These are phyloP conservation scores for Haemorhous mexicanus DNA, from an alignment of 2,113 vertebrate genomes.

Conservation along the genomic window DNA sequence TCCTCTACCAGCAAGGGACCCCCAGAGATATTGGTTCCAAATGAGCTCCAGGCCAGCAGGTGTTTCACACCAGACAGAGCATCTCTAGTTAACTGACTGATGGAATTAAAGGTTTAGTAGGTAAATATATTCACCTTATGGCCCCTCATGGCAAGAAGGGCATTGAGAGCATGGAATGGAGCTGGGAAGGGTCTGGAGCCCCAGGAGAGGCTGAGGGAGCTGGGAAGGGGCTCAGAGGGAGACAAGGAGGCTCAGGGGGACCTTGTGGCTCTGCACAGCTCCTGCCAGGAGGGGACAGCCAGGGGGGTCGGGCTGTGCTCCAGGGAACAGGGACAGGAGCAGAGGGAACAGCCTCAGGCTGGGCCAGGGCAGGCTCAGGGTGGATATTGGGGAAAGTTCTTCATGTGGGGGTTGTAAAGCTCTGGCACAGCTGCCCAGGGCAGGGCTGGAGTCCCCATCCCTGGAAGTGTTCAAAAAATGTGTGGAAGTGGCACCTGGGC, in stretches of 20 bases:
- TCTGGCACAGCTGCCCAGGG: background rate
- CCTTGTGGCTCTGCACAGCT: background rate
- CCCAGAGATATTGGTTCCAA: background rate
- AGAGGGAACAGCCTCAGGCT: background rate
- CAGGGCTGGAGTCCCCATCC: background rate
- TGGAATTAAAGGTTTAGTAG: background rate
- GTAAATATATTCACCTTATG: background rate
- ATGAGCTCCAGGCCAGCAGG: background rate
- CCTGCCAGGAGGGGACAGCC: background rate
- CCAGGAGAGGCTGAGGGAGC: background rate
- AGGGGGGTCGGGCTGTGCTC: accelerated
- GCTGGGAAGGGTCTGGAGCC: background rate
- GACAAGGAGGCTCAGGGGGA: background rate
- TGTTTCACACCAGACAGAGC: background rate
- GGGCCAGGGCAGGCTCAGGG: background rate
- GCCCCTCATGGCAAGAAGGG: background rate
- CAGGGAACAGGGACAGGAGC: background rate
- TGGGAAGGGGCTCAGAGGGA: background rate
- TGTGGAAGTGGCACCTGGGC: background rate
- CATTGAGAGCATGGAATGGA: background rate
- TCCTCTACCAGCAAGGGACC: accelerated
- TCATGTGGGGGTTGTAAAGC: background rate
- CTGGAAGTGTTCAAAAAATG: accelerated
- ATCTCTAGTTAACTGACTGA: background rate
- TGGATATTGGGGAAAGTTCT: too few relatives aligned